phyloP scores from a whole-genome alignment of 1,140 invertebrate species.

The Drosophila equinoxialis region DNA sequence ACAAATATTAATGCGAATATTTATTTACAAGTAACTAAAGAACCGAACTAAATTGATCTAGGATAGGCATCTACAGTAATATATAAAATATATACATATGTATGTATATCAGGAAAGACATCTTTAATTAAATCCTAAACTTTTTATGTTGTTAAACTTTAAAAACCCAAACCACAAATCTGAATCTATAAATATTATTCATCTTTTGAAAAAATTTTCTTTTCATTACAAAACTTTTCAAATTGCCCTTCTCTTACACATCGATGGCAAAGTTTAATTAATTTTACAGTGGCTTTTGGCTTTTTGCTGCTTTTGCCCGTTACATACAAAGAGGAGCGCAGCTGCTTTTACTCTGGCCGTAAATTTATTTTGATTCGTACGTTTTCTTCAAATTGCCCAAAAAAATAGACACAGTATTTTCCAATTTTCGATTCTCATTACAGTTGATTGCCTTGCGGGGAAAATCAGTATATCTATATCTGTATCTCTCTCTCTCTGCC shows the following conservation, averaged over 20 bases:
- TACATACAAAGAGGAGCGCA: slow-evolving; percentile 13
- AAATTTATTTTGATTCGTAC: slow-evolving; percentile 43
- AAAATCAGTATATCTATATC: slow-evolving; percentile 6
- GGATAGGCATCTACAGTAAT: no score
- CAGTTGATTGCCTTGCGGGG: slow-evolving; percentile 1
- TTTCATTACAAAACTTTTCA: not conserved
- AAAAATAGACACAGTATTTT: slow-evolving; percentile 27
- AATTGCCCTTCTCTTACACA: slow-evolving; percentile 8
- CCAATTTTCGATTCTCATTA: slow-evolving; percentile 39
- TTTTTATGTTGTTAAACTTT: no score
- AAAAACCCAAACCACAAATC: no score
- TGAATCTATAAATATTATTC: no score
- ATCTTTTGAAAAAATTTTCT: not conserved
- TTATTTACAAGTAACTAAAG: no score
- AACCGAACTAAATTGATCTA: no score
- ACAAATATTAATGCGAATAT: no score
- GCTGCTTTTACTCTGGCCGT: slow-evolving; percentile 23
- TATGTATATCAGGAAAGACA: no score
- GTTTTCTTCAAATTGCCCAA: not conserved
- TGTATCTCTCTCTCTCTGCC: not conserved
- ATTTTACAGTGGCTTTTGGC: slow-evolving; percentile 59
- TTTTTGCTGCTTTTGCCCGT: slow-evolving; percentile 21
- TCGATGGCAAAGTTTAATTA: slow-evolving; percentile 51
- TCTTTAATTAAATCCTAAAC: no score
- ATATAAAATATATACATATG: no score